Evolutionary conservation across 2,888 invertebrate species (phyloP).

Genomic region (Leptinotarsa tumamoca): DNA sequence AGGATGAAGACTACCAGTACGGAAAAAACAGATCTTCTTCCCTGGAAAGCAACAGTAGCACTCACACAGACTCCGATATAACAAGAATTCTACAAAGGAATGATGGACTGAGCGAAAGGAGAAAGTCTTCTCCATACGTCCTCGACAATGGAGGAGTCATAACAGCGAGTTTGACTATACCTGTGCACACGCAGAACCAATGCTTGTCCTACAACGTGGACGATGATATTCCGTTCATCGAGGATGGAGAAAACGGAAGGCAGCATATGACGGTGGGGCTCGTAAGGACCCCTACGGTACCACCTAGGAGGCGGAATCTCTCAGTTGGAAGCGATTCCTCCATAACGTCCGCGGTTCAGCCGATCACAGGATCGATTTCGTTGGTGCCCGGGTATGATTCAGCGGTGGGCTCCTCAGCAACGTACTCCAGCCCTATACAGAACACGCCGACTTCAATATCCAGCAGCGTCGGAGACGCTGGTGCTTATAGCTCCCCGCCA

Average conservation of each 20-base stretch:
- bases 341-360: slow-evolving; percentile 62
- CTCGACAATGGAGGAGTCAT: slow-evolving; percentile 74
- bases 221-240: slow-evolving; percentile 78
- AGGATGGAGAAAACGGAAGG: slow-evolving; percentile 67
- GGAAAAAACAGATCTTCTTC: slow-evolving; percentile 64
- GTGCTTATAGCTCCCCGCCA: slow-evolving; percentile 69
- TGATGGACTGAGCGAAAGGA: slow-evolving; percentile 63
- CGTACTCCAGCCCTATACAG: slow-evolving; percentile 69
- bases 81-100: slow-evolving; percentile 56
- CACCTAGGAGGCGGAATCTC: slow-evolving; percentile 68
- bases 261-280: slow-evolving; percentile 64
- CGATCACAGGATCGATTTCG: slow-evolving; percentile 65
- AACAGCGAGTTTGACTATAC: slow-evolving; percentile 85
- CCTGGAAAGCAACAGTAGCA: slow-evolving; percentile 65
- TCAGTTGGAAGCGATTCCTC: slow-evolving; percentile 69
- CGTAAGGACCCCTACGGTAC: slow-evolving; percentile 58
- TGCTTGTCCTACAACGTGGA: slow-evolving; percentile 70
- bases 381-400: slow-evolving; percentile 70
- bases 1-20: slow-evolving; percentile 63
- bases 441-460: slow-evolving; percentile 65
- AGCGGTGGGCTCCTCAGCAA: slow-evolving; percentile 75
- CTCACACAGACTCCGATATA: slow-evolving; percentile 71
- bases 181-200: slow-evolving; percentile 64
- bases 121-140: slow-evolving; percentile 73
- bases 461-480: slow-evolving; percentile 63